These are phyloP conservation scores for Xylocampa areola DNA, from an alignment of 2,888 invertebrate genomes.

Conservation along the genomic window DNA sequence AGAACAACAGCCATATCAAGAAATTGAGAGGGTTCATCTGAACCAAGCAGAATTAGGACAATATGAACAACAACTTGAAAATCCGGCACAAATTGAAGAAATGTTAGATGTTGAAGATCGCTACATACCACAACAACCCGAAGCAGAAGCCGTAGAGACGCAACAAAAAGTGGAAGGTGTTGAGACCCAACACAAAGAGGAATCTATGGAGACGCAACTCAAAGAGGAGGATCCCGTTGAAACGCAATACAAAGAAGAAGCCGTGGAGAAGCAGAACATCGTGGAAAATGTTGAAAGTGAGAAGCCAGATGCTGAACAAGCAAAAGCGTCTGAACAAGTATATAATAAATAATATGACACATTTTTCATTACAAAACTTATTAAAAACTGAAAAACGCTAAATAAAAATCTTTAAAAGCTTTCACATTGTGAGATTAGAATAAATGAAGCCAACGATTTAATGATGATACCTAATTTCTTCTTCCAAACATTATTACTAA, in stretches of 20 bases:
- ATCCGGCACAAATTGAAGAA: conserved; percentile 63
- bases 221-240: background rate
- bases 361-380: no score
- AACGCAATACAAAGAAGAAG: background rate
- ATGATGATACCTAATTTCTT: no score
- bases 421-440: no score
- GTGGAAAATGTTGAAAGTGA: background rate
- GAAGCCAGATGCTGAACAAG: background rate
- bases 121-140: conserved; percentile 27
- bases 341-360: no score
- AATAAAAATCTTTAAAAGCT: no score
- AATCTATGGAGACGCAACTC: background rate
- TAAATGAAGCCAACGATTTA: no score
- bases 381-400: no score
- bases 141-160: background rate
- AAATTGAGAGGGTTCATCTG: conserved; percentile 15
- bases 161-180: no score
- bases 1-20: conserved; percentile 47
- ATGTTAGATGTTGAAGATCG: conserved; percentile 70
- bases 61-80: conserved; percentile 60
- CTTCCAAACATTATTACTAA: no score
- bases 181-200: background rate
- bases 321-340: no score
- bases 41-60: conserved; percentile 42
- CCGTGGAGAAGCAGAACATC: background rate